Evolutionary conservation across 1,140 invertebrate species (phyloP).

Genomic region (Magallana gigas): DNA sequence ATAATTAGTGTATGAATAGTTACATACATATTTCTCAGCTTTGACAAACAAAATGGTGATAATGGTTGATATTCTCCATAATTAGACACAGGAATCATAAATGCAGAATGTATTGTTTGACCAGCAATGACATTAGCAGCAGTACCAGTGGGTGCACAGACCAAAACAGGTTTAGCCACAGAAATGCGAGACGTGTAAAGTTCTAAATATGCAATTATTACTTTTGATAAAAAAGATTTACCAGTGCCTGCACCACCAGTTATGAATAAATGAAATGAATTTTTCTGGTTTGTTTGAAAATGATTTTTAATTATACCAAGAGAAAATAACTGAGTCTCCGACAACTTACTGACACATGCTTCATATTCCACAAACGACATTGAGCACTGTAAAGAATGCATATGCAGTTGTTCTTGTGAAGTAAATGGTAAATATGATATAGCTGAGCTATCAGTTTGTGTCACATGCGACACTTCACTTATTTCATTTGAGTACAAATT

Average conservation of each 20-base stretch:
- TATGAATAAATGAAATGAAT: slow-evolving; percentile 48
- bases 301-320: slow-evolving; percentile 28
- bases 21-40: slow-evolving; percentile 31
- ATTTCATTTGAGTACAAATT: not conserved
- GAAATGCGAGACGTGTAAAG: not conserved
- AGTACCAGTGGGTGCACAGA: slow-evolving; percentile 57
- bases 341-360: not conserved
- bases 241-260: slow-evolving; percentile 59
- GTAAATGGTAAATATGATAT: not conserved
- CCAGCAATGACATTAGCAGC: slow-evolving; percentile 53
- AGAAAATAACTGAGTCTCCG: not conserved
- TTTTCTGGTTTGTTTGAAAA: not conserved
- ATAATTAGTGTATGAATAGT: slow-evolving; percentile 45
- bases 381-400: slow-evolving; percentile 41
- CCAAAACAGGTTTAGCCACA: slow-evolving; percentile 31
- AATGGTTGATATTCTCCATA: slow-evolving; percentile 23
- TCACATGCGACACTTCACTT: not conserved
- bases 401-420: not conserved
- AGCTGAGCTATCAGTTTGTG: no score
- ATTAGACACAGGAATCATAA: slow-evolving; percentile 44
- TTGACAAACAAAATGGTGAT: not conserved
- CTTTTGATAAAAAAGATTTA: slow-evolving; percentile 46
- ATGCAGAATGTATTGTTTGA: slow-evolving; percentile 44
- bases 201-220: slow-evolving; percentile 46
- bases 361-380: slow-evolving; percentile 53